A percentile compares a stretch with the other conserved stretches of the same genome.
These are phyloP conservation scores for Caranx ignobilis DNA, from an alignment of 2,113 vertebrate genomes.

Conservation along the genomic window DNA sequence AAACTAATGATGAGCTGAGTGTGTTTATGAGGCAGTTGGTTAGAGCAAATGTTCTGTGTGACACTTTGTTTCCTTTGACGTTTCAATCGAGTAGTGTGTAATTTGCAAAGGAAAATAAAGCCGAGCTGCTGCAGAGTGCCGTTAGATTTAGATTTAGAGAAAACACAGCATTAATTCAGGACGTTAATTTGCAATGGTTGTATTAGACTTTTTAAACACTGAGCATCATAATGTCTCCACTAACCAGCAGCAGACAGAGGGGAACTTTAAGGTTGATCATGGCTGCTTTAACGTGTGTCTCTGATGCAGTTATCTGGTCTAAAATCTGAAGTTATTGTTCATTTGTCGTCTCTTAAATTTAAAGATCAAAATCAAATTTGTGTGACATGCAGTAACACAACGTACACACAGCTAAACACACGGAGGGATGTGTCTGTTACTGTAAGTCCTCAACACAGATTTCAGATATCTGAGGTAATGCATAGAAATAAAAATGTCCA, in stretches of 20 bases:
- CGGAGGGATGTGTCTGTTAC: not conserved
- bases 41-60: not conserved
- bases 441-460: not conserved
- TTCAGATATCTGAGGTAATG: not conserved
- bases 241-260: not conserved
- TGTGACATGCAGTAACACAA: not conserved
- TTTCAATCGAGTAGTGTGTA: not conserved
- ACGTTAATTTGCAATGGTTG: not conserved
- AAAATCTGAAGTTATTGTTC: not conserved
- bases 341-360: no score
- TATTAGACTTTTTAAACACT: not conserved
- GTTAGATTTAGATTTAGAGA: not conserved
- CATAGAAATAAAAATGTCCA: not conserved
- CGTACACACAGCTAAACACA: not conserved
- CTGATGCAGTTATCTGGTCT: not conserved
- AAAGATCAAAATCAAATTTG: no score
- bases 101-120: not conserved
- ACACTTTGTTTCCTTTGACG: not conserved
- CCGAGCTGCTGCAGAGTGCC: not conserved
- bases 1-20: slow-evolving; percentile 23
- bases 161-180: not conserved
- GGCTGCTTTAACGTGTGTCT: not conserved
- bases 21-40: slow-evolving; percentile 31
- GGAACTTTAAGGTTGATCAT: not conserved
- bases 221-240: not conserved